Conservation (phyloP, 2,113 vertebrate species). For the Gracilinanus agilis region DNA sequence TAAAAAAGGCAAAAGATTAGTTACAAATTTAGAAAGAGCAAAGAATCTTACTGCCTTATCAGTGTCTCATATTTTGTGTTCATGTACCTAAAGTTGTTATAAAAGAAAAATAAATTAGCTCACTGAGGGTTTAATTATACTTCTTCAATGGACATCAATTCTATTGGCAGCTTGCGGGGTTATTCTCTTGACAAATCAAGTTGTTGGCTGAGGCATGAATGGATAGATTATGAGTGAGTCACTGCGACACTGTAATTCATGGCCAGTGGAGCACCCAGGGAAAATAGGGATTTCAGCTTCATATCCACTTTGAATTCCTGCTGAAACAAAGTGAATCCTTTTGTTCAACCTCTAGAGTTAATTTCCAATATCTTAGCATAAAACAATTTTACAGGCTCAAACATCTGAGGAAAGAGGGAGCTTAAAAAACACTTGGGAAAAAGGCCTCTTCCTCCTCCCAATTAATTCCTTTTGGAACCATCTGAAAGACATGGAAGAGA, state of each 20-base stretch:
- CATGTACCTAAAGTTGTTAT: constrained; percentile 69
- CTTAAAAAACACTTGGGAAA: constrained; percentile 75
- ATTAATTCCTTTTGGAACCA: constrained; percentile 10
- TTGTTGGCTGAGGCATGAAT: constrained; percentile 88
- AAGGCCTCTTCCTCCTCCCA: constrained; percentile 17
- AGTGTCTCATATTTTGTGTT: constrained; percentile 58
- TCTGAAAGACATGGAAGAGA: background rate
- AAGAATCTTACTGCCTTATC: constrained; percentile 36
- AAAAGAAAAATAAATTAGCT: constrained; percentile 83
- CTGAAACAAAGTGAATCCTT: constrained; percentile 84
- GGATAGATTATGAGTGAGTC: constrained; percentile 87
- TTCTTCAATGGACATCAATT: constrained; percentile 82
- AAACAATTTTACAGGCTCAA: constrained; percentile 79
- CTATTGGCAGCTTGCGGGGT: constrained; percentile 82
- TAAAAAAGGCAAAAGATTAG: constrained; percentile 50
- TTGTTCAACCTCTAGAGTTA: constrained; percentile 81
- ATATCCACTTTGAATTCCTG: constrained; percentile 84
- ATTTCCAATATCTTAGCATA: constrained; percentile 78
- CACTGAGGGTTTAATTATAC: constrained; percentile 84
- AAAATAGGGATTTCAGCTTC: constrained; percentile 86
- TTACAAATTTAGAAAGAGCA: constrained; percentile 46
- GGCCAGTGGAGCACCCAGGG: constrained; percentile 82
- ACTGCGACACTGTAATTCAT: constrained; percentile 85
- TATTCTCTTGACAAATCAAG: constrained; percentile 89
- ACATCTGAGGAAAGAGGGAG: constrained; percentile 71